Conservation (phyloP, 2,797 vertebrate genomes). For the Neosilurus hyrtlii region DNA sequence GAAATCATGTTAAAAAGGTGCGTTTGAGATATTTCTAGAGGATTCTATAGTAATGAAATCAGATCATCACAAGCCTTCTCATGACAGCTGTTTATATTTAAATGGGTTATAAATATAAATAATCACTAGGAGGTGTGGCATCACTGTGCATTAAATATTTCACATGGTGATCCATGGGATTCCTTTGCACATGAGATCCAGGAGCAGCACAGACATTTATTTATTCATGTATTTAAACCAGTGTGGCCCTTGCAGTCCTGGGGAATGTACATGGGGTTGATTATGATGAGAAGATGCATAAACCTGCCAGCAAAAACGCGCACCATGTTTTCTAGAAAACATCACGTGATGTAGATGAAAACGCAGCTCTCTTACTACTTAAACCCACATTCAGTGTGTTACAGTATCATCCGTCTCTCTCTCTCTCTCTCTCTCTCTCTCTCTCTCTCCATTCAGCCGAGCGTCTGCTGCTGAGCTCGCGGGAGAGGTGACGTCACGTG, state of each 20-base stretch:
- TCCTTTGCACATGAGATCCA: neutral
- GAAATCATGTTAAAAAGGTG: too few species aligned
- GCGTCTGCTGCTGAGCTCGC: constrained; percentile 39
- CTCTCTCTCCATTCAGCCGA: neutral
- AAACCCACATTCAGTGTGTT: neutral
- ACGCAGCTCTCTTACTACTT: neutral
- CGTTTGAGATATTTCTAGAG: too few species aligned
- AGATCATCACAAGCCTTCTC: neutral
- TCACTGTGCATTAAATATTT: constrained; percentile 64
- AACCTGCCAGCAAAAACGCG: too few species aligned
- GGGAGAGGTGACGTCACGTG: constrained; percentile 78
- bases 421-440: neutral
- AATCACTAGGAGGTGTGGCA: constrained; percentile 66
- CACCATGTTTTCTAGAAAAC: neutral
- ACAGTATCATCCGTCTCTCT: neutral
- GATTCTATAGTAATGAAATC: neutral
- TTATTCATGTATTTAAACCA: too few species aligned
- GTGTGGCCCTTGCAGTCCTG: neutral
- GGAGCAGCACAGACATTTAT: neutral
- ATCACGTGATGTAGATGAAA: neutral
- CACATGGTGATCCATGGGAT: neutral
- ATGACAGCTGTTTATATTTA: neutral
- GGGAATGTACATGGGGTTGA: neutral
- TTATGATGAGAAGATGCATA: neutral
- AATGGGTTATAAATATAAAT: neutral